phyloP scores from a whole-genome alignment of 2,888 invertebrate genomes.

The Perdita meconis region DNA sequence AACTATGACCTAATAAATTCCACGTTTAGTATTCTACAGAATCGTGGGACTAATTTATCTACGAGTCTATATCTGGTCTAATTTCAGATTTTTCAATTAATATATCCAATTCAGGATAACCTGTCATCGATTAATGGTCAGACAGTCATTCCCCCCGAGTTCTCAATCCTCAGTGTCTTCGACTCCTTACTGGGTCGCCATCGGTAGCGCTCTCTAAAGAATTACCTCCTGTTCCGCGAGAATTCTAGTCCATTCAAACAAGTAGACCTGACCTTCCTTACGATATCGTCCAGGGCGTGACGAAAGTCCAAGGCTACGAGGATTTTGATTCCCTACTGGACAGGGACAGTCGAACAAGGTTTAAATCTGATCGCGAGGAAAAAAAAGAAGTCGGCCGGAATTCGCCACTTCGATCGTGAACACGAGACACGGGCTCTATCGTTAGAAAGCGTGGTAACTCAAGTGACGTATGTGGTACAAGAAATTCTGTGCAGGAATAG shows the following conservation, averaged over 20 bases:
- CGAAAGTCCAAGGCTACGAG: slow-evolving; percentile 51
- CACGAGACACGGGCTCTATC: slow-evolving; percentile 66
- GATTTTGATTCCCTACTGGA: slow-evolving; percentile 13
- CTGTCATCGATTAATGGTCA: background rate
- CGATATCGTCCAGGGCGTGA: slow-evolving; percentile 39
- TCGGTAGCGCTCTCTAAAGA: slow-evolving; percentile 28
- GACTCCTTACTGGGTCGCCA: slow-evolving; percentile 51
- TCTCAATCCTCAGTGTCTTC: slow-evolving; percentile 38
- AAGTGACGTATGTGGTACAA: slow-evolving; percentile 69
- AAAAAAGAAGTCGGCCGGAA: slow-evolving; percentile 51
- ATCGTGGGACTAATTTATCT: background rate
- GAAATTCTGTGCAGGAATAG: slow-evolving; percentile 62
- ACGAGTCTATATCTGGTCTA: background rate
- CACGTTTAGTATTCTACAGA: background rate
- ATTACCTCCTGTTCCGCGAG: slow-evolving; percentile 39
- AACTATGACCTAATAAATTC: no score
- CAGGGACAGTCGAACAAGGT: no score
- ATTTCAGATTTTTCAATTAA: no score
- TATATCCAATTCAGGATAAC: background rate
- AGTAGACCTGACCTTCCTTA: slow-evolving; percentile 62
- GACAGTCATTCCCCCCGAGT: background rate
- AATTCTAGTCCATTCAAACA: slow-evolving; percentile 40
- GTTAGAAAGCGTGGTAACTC: slow-evolving; percentile 73
- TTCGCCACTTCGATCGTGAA: slow-evolving; percentile 61
- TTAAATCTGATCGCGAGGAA: slow-evolving; percentile 1